These are phyloP conservation scores for Pangasius mekongensis DNA, from an alignment of 2,797 vertebrate genomes.

Conservation along the genomic window DNA sequence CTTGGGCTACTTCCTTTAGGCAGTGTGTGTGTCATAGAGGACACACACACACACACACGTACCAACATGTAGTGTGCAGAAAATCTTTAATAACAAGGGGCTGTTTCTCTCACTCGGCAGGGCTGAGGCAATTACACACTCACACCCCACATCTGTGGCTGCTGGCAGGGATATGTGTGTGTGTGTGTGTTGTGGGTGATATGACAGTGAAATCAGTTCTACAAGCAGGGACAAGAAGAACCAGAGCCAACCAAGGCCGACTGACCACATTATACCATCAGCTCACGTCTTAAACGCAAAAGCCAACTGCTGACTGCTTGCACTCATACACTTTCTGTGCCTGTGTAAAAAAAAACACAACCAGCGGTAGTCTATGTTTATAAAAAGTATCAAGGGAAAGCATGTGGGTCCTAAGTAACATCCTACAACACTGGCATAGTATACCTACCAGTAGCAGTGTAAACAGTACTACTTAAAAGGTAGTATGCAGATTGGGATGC, in stretches of 20 bases:
- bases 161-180: background rate
- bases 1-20: background rate
- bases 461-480: background rate
- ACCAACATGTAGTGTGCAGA: constrained; percentile 6
- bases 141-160: constrained; percentile 38
- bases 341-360: background rate
- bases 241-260: background rate
- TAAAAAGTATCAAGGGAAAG: background rate
- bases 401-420: background rate
- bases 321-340: background rate
- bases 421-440: background rate
- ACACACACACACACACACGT: constrained; percentile 31
- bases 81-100: background rate
- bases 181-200: background rate
- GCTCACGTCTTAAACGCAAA: background rate
- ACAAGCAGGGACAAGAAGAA: background rate
- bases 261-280: background rate
- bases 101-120: constrained; percentile 7
- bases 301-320: background rate
- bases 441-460: background rate
- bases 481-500: background rate
- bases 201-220: background rate
- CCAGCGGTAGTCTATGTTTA: background rate
- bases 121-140: constrained; percentile 29
- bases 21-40: background rate